Base-by-base conservation (phyloP, 2,113 vertebrate species). In the Sciurus niger region DNA sequence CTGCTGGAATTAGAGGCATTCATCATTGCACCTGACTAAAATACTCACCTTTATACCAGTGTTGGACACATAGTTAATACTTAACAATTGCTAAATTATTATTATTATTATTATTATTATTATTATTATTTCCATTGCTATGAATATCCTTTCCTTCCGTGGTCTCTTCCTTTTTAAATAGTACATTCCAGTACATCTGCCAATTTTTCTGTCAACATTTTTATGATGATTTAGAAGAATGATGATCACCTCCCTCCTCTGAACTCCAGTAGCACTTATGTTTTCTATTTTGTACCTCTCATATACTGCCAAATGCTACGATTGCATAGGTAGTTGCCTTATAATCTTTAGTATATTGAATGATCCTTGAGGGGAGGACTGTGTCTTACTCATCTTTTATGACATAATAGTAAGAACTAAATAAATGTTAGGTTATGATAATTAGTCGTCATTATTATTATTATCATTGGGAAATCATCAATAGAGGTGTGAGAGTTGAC, bases 401-500 rank as follows among this genome's bases (percentile, higher is more conserved):
- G 11, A 55, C 20, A 90, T 65, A 58, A 43, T 34, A 92, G 20
- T 84, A 86, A 78, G 7, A 84, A n/a, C 30, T 96, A 92, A 77
- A 70, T 55, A 83, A 93, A 86, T 77, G 72, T 55, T 82, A 72
- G 28, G 5, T 77, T 90, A 55, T 90, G 28, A 67, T 87, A 89
- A 88, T 55, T 93, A 68, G 9, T 72, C 53, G 12, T 67, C 46
- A 72, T 90, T 92, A 51, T 92, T 40, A 87, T 53, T 85, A 25
- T 78, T 74, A 67, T 10, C 40, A 72, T 83, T 77, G 24, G 18
- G 14, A 16, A 90, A 70, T 72, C 53, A 86, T 89, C 14, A 43
- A 79, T 25, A 87, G 55, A 70, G 20, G 17, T 82, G 17, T 92
- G n/a, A 76, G 70, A 63, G 14, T 89, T 80, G n/a, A 76, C 79